Conservation (phyloP, 2,113 vertebrate species). For the Vulpes lagopus region DNA sequence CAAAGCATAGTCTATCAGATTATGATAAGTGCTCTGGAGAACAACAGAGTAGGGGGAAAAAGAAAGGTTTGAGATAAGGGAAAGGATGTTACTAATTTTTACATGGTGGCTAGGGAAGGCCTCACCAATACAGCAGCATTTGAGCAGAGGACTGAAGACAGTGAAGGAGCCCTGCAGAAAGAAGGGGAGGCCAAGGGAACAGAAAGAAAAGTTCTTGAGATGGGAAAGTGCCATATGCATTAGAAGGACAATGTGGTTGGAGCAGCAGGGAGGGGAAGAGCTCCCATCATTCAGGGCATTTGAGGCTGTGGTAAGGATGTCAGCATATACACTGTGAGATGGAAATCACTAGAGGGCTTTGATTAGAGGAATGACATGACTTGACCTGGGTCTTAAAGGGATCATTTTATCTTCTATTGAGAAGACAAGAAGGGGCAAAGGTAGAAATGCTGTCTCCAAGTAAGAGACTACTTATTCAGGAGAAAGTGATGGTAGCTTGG, state of each 20-base stretch:
- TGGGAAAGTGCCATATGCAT: neutral
- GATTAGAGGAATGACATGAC: neutral
- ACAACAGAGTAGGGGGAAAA: neutral
- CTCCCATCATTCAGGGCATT: neutral
- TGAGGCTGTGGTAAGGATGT: neutral
- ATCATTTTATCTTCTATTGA: conserved; percentile 15
- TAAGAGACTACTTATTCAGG: neutral
- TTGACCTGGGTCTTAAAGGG: neutral
- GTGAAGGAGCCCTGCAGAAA: neutral
- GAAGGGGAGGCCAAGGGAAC: neutral
- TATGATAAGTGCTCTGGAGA: neutral
- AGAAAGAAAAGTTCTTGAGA: neutral
- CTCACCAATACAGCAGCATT: neutral
- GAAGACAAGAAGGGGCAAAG: neutral
- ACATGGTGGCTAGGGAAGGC: neutral
- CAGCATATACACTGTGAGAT: neutral
- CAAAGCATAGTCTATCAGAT: neutral
- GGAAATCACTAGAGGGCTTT: neutral
- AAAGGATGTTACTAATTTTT: neutral
- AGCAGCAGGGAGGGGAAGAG: neutral
- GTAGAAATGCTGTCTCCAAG: neutral
- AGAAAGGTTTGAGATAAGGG: neutral
- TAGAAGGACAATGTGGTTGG: neutral
- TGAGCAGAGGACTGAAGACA: neutral
- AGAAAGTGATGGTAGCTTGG: neutral